Base-by-base conservation (phyloP, 2,797 vertebrate species). In the Malurus leucopterus region DNA sequence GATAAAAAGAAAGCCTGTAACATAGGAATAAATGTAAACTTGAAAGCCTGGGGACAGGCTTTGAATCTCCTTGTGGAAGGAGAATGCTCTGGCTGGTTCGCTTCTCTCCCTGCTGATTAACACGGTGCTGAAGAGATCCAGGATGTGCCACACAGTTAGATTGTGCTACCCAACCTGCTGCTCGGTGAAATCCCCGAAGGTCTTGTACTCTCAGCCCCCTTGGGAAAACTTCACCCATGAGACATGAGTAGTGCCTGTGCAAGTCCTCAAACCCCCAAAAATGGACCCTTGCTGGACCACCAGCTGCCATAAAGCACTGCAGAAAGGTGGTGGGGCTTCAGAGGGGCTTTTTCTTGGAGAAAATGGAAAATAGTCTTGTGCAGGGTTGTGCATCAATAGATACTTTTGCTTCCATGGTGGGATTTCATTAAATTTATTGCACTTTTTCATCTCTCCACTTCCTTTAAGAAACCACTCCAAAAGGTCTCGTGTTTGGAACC, bases 41-140 rank as follows among this genome's bases (percentile, higher is more conserved):
- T 49, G 51, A 86, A 59, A 53, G 26, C 18, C 51, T 65, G 24
- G 32, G 58, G 76, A 69, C 15, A 26, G 59, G 30, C 38, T 91
- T 53, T 73, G 36, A 73, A 72, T 67, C n/a, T 78, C 32, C 53
- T 57, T 55, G 11, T 2, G 3, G 78, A 75, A 59, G 27, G 40
- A 24, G 43, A 76, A 53, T 1, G 1, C 4, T 88, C 50, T 63
- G 13, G 11, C 43, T 84, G 29, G 8, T 78, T 74, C 32, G 17
- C 1, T 0, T 54, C 36, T 69, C n/a, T 69, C 14, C 34, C 8
- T 36, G 9, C 34, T 19, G 51, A 88, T 57, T 17, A 64, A 4
- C 20, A 40, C 0, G 0, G 15, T 1, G 6, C 14, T 11, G 16
- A 47, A 62, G 59, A 58, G 9, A 13, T 74, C 10, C 22, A 22